Evolutionary conservation across 1,140 invertebrate genomes (phyloP), one percentile per base, ranked within the genome.

Genomic region (Pogonus chalceus): DNA sequence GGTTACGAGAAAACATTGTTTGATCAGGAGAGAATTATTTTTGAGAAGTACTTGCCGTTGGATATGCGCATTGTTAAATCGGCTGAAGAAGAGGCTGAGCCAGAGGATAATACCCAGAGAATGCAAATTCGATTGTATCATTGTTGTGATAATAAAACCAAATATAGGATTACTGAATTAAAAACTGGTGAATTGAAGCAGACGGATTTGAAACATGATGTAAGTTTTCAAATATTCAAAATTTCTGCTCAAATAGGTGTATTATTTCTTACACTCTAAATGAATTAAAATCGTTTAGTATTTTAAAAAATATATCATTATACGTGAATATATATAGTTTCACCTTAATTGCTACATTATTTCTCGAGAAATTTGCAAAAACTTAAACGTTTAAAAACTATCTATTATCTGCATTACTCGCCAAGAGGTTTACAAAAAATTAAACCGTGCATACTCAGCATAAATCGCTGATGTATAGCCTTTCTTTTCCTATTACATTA

Each of bases 141-240:
- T 63, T 85, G 87, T 76, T 78, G 79, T 56, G 83, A 90, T 60
- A 85, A 85, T 60, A 79, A 80, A 54, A 87, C 87, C 2, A 89
- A 90, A 51, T 83, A 94, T 49, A 84, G 91, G 58, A 81, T 96
- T 1, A 85, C 86, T 51, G 90, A 96, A 72, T 71, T 95, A 0
- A 95, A 94, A 69, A 80, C 81, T 26, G 90, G 90, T 1, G 88
- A 90, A 18, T 76, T 96, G 0, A 76, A 75, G 18, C 84, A 90
- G 61, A 72, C 76, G 12, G 92, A 96, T 73, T 75, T 97, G 23
- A 77, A 79, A 56, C 84, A 83, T n/a, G 78, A 81, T 58, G 84
- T 88, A 65, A 72, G 69, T 70, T 24, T 49, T 20, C 48, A 23
- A 54, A 54, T 53, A 57, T 53, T 39, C 4, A 26, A 31, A 21